Base-by-base conservation (phyloP, 2,113 vertebrate species). In the Numida meleagris region DNA sequence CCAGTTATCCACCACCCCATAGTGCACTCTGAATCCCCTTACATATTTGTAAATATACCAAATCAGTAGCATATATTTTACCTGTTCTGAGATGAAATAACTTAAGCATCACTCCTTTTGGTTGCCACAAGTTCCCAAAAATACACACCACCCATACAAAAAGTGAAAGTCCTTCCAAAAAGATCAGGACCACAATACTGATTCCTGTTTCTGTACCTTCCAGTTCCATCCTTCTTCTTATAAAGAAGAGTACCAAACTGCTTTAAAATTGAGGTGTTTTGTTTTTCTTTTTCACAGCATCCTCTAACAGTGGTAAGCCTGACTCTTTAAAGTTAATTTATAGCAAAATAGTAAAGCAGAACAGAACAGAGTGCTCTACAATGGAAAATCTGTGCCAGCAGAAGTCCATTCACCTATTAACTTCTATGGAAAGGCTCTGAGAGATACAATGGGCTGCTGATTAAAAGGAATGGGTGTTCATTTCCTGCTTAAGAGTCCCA, bases 321-420 rank as follows among this genome's bases (percentile, higher is more conserved):
- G 25, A 67, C 29, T 42, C 40, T 75, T 70, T 38, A 5, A 80
- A 55, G 59, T 77, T 89, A 88, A 90, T 88, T 91, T 91, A 80
- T 33, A 88, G 57, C 6, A 3, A 80, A 89, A 88, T 14, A 74
- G 58, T 36, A 83, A 71, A 86, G 29, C 15, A 43, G 38, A 79
- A 27, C 5, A 46, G 59, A 70, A 82, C 31, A 62, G 68, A 81
- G 58, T 25, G 8, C 4, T 3, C 34, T 67, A 43, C 50, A 74
- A 43, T 15, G 24, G 61, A 86, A 94, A 89, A 76, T 36, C 8
- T 61, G 34, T 72, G 24, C 43, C 53, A 53, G 61, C 17, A 87
- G 24, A 82, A 62, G 48, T 43, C 57, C 43, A n/a, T 89, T 96
- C 59, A 91, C 18, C 58, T 14, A 74, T 67, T 89, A 93, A 82